Evolutionary conservation across 2,888 invertebrate species (phyloP).

Genomic region (Cryptosula pallasiana): DNA sequence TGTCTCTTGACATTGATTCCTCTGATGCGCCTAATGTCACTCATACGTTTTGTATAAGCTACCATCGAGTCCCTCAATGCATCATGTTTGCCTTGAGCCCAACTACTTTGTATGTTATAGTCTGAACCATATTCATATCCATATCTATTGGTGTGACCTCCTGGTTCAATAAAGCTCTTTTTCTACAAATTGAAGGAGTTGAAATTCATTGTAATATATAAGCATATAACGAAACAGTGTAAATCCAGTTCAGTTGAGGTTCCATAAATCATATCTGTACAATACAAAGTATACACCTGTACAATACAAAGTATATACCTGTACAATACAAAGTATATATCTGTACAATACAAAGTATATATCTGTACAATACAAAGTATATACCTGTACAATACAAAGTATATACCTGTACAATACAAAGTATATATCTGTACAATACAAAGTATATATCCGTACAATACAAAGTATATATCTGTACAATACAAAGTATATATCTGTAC

Average conservation of each 20-base stretch:
- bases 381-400: too few relatives aligned
- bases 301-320: too few relatives aligned
- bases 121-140: background rate
- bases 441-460: too few relatives aligned
- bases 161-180: background rate
- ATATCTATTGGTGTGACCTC: background rate
- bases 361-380: too few relatives aligned
- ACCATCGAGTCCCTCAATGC: background rate
- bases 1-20: background rate
- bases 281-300: too few relatives aligned
- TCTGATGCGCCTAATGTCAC: background rate
- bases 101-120: slow-evolving; percentile 9
- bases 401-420: too few relatives aligned
- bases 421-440: too few relatives aligned
- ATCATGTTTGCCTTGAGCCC: background rate
- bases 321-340: too few relatives aligned
- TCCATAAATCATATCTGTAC: background rate
- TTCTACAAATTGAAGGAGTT: background rate
- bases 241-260: background rate
- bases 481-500: too few relatives aligned
- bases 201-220: background rate
- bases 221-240: background rate
- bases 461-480: too few relatives aligned
- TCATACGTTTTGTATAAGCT: slow-evolving; percentile 18
- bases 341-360: too few relatives aligned